Evolutionary conservation across 2,797 vertebrate species (phyloP).

Genomic region (Alcedo quadribrachys): DNA sequence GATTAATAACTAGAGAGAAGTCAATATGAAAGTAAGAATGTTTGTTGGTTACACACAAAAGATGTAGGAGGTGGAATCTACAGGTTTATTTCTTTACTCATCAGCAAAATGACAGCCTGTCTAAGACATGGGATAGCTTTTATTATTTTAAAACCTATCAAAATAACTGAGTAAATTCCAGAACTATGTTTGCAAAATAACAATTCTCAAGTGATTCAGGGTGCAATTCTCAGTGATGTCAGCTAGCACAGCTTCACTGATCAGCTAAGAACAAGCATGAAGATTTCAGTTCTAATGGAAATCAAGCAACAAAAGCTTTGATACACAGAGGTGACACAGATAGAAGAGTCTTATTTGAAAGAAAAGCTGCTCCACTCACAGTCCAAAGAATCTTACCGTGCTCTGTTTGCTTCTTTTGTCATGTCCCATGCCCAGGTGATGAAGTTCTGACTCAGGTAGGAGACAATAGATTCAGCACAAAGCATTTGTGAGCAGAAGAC

Average conservation of each 20-base stretch:
- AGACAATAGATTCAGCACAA: slow-evolving; percentile 98
- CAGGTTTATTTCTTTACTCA: neutral
- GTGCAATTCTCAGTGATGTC: neutral
- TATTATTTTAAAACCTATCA: neutral
- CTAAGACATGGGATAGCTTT: neutral
- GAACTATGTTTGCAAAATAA: neutral
- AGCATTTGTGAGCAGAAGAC: slow-evolving; percentile 99
- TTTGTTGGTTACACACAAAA: neutral
- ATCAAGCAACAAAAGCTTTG: neutral
- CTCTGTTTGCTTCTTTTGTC: slow-evolving; percentile 97
- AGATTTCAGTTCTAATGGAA: neutral
- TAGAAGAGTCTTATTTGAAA: neutral
- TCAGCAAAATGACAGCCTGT: slow-evolving; percentile 13
- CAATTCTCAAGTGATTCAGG: too few species aligned
- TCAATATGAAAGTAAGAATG: slow-evolving; percentile 27
- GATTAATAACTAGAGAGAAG: slow-evolving; percentile 1
- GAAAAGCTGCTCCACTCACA: neutral
- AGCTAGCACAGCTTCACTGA: neutral
- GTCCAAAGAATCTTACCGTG: slow-evolving; percentile 84
- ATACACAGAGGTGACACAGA: neutral
- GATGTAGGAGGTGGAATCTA: neutral
- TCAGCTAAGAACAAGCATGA: neutral
- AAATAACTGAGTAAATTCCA: neutral
- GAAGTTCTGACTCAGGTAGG: slow-evolving; percentile 99
- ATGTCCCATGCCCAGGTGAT: slow-evolving; percentile 99